phyloP scores from a whole-genome alignment of 2,888 invertebrate species.

The Acrocyrtus sp. region DNA sequence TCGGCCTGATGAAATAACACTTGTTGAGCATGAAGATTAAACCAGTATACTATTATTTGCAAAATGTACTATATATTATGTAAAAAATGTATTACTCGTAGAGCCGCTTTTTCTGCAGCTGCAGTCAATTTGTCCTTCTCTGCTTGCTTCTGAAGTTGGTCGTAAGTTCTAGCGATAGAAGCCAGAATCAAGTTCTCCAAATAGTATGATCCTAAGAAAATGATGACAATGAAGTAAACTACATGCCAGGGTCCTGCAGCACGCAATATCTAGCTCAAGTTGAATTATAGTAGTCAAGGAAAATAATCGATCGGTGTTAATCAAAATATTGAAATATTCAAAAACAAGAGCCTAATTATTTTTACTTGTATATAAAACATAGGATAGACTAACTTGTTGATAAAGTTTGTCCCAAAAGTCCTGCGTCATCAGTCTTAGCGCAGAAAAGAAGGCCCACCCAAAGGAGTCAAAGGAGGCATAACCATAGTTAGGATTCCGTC shows the following conservation, averaged over 20 bases:
- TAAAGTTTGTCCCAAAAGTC: slow-evolving; percentile 99
- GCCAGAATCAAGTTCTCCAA: slow-evolving; percentile 98
- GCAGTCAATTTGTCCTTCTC: slow-evolving; percentile 84
- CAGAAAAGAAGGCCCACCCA: slow-evolving; percentile 96
- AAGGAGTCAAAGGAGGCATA: slow-evolving; percentile 99
- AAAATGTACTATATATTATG: too few species aligned
- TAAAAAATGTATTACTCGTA: too few species aligned
- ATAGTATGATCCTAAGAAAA: slow-evolving; percentile 98
- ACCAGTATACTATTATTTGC: too few species aligned
- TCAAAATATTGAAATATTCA: too few species aligned
- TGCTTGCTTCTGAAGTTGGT: slow-evolving; percentile 97
- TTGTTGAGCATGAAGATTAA: too few species aligned
- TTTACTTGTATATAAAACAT: too few species aligned
- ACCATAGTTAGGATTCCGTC: slow-evolving; percentile 94
- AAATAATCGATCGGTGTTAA: too few species aligned
- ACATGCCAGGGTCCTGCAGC: slow-evolving; percentile 98
- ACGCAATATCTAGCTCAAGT: slow-evolving; percentile 82
- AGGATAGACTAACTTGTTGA: slow-evolving; percentile 89
- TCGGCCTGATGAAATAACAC: too few species aligned
- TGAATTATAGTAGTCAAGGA: too few species aligned
- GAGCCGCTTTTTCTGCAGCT: slow-evolving; percentile 92
- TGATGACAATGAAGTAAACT: slow-evolving; percentile 97
- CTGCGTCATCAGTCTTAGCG: slow-evolving; percentile 98
- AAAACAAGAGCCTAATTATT: too few species aligned
- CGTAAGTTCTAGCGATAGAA: slow-evolving; percentile 99